Percentiles rank a stretch among this genome's conserved stretches.
Conservation (phyloP, 2,797 vertebrate genomes). For the Acanthurus tractus region DNA sequence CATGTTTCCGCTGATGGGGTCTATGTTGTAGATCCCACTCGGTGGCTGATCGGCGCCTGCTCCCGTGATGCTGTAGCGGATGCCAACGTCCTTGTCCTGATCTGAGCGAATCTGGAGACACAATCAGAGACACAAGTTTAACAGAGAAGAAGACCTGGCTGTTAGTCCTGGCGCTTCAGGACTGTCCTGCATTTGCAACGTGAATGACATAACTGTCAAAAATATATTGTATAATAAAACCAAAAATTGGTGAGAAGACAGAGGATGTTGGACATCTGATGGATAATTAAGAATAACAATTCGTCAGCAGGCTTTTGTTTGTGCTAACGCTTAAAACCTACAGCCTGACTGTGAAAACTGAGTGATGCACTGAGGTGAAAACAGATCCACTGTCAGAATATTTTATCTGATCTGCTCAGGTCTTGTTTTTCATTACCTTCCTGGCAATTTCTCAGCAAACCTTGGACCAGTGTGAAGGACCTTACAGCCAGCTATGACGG, state of each 20-base stretch:
- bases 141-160: constrained; percentile 5
- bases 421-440: constrained; percentile 66
- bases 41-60: constrained; percentile 98
- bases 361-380: not conserved
- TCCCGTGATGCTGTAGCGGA: constrained; percentile 98
- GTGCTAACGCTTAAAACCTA: constrained; percentile 42
- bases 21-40: constrained; percentile 96
- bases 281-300: constrained; percentile 20
- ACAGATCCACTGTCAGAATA: constrained; percentile 8
- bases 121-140: constrained; percentile 52
- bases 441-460: constrained; percentile 18
- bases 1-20: constrained; percentile 96
- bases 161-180: not conserved
- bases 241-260: constrained; percentile 17
- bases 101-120: constrained; percentile 94
- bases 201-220: constrained; percentile 10
- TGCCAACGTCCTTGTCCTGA: constrained; percentile 96
- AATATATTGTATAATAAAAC: constrained; percentile 27
- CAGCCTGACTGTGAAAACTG: constrained; percentile 2
- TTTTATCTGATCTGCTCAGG: constrained; percentile 62
- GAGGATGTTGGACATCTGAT: constrained; percentile 27
- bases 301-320: constrained; percentile 40
- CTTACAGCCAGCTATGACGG: not conserved
- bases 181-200: constrained; percentile 8
- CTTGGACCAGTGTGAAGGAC: constrained; percentile 64